phyloP scores from a whole-genome alignment of 1,140 invertebrate genomes.

The Polypedilum pembai region DNA sequence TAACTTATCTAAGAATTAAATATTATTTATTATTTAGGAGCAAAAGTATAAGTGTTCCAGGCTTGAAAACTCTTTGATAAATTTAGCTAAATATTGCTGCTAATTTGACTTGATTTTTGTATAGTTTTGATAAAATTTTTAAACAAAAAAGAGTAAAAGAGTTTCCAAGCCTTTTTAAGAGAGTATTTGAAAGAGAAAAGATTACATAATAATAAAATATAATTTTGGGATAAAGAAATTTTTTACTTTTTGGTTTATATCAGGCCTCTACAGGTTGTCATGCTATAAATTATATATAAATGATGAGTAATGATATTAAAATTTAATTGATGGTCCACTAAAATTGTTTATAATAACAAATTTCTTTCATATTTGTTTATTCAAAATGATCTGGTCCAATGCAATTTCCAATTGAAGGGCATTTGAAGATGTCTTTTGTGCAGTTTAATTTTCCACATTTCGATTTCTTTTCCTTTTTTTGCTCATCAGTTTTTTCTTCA shows the following conservation, averaged over 20 bases:
- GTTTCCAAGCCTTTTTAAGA: not conserved
- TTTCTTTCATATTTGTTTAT: not conserved
- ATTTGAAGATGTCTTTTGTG: constrained; percentile 11
- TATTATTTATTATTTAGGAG: not conserved
- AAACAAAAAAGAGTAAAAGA: too few relatives aligned
- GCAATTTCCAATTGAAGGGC: constrained; percentile 5
- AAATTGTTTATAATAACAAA: not conserved
- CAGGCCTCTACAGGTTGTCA: constrained; percentile 16
- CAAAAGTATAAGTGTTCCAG: too few relatives aligned
- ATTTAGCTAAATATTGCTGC: too few relatives aligned
- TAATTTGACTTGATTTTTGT: too few relatives aligned
- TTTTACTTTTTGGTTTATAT: constrained; percentile 17
- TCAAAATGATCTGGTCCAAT: not conserved
- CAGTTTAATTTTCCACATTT: constrained; percentile 3
- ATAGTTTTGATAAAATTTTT: too few relatives aligned
- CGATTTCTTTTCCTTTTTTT: not conserved
- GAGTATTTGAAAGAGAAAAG: not conserved
- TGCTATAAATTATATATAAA: not conserved
- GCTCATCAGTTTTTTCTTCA: not conserved
- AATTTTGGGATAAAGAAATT: not conserved
- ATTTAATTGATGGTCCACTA: not conserved
- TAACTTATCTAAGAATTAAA: not conserved
- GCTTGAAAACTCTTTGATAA: too few relatives aligned
- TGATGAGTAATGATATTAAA: constrained; percentile 13
- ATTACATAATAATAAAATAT: not conserved